A percentile compares a stretch with the other conserved stretches of the same genome.
Conservation (phyloP, 2,113 vertebrate genomes). For the Pelecanus crispus region DNA sequence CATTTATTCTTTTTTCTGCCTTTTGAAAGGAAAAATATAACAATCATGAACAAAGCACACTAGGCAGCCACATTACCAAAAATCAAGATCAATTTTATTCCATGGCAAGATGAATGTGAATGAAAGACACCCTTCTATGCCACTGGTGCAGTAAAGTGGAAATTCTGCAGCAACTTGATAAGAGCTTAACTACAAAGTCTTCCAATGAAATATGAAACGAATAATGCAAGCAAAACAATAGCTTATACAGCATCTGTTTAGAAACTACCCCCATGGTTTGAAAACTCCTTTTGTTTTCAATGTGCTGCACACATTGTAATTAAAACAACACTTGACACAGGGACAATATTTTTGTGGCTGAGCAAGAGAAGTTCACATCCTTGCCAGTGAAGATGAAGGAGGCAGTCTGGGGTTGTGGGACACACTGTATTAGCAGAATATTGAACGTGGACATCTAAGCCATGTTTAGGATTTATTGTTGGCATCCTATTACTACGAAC, state of each 20-base stretch:
- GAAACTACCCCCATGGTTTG: background rate
- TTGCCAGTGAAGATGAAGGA: background rate
- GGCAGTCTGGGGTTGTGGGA: background rate
- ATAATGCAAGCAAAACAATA: background rate
- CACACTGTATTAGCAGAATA: background rate
- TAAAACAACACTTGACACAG: background rate
- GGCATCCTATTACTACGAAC: background rate
- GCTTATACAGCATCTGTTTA: background rate
- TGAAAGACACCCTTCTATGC: background rate
- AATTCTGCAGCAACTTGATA: conserved; percentile 36
- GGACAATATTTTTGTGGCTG: background rate
- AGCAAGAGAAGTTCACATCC: background rate
- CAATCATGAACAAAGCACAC: background rate
- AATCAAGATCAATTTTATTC: conserved; percentile 7
- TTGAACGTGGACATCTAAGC: background rate
- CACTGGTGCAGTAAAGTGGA: background rate
- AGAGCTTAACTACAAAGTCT: conserved; percentile 17
- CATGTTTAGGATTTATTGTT: background rate
- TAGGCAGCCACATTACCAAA: background rate
- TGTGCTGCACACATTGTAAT: background rate
- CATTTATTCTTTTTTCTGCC: background rate
- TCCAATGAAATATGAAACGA: background rate
- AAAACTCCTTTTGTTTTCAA: background rate
- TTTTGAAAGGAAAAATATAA: background rate
- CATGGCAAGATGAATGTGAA: background rate